Percentiles rank a stretch among this genome's conserved stretches.
Evolutionary conservation across 2,113 vertebrate genomes (phyloP).

Genomic region (Rhinopomastus cyanomelas): DNA sequence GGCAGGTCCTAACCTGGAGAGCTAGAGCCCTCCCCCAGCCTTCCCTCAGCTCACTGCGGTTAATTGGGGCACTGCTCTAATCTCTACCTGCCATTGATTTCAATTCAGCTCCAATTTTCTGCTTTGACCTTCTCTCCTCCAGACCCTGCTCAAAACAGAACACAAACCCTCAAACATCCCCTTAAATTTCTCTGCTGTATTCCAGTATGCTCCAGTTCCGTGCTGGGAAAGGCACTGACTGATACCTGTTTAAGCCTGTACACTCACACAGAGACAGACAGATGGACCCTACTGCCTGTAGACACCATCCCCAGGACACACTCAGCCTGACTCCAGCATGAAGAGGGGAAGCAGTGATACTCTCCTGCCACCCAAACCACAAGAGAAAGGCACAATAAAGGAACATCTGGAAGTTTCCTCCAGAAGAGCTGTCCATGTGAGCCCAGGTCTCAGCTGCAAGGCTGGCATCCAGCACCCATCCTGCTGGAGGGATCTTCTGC

Average conservation of each 20-base stretch:
- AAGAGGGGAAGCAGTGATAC: neutral
- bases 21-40: neutral
- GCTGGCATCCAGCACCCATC: neutral
- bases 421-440: neutral
- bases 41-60: neutral
- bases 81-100: slow-evolving; percentile 60
- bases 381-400: neutral
- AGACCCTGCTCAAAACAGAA: neutral
- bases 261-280: neutral
- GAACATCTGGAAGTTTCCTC: neutral
- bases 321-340: neutral
- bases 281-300: neutral
- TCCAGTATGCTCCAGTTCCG: neutral
- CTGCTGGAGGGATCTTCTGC: neutral
- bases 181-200: neutral
- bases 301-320: neutral
- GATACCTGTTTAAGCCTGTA: neutral
- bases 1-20: neutral
- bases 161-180: slow-evolving; percentile 25
- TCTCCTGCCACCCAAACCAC: neutral
- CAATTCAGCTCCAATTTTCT: slow-evolving; percentile 55
- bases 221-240: accelerated
- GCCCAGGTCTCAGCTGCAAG: neutral
- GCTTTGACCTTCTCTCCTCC: slow-evolving; percentile 57
- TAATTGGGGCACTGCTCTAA: slow-evolving; percentile 23